Evolutionary conservation across 2,797 vertebrate genomes (phyloP), one percentile per base, ranked within the genome.

Genomic region (Aulostomus chinensis): DNA sequence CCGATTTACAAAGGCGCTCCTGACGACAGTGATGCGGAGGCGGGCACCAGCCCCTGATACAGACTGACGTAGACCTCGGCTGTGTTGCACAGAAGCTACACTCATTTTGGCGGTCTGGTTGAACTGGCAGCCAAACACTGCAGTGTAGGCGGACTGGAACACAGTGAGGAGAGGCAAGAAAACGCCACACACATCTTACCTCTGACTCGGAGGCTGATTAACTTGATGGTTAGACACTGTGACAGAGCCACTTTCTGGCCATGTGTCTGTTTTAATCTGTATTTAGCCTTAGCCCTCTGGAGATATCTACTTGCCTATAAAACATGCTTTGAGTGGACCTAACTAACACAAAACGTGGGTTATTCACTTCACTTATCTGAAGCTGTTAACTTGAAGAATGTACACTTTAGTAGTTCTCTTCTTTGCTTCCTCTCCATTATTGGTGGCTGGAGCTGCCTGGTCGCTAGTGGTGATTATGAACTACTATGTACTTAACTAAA

Each of bases 11-110:
- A 22, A 1, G 85, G 62, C 0, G 74, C 62, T 0, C 61, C 73
- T 0, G 58, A 73, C 2, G 79, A 91, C 34, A 89, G 88, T 2
- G 88, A 91, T 12, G 2, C 47, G 15, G 91, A 92, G 10, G 78
- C 54, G 0, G 79, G 66, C 61, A 62, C 63, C 68, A 86, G 81
- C 52, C 82, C 86, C 45, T 91, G 83, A 90, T 73, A 5, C 13
- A 3, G 26, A 45, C 46, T 12, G n/a, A 37, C 9, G 1, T 3
- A 14, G 33, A 24, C 68, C 31, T 9, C 20, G 58, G 56, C 49
- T 25, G 43, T 2, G 42, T 38, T 42, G 25, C 65, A 28, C 38
- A 42, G 24, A 43, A 29, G 43, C 57, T 48, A 48, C 54, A 59
- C 56, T 57, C 31, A 17, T 34, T 43, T 53, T 40, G 33, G 51